A percentile compares a stretch with the other conserved stretches of the same genome.
Evolutionary conservation across 2,113 vertebrate species (phyloP).

Genomic region (Ctenomys sociabilis): DNA sequence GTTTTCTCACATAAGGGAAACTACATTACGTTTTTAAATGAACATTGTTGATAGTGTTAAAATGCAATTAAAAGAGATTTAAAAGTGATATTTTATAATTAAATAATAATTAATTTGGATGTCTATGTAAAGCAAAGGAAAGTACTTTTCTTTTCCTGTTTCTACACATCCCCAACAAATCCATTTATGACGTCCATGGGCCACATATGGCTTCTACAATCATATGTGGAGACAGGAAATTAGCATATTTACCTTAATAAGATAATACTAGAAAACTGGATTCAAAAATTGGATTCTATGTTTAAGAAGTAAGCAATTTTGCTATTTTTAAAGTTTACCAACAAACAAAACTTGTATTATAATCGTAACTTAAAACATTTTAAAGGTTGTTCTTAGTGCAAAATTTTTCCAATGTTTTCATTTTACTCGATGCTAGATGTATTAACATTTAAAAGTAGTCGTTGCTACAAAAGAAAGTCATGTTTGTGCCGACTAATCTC

Average conservation of each 20-base stretch:
- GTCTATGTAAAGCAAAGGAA: neutral
- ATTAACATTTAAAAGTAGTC: neutral
- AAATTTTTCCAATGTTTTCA: neutral
- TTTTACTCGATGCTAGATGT: neutral
- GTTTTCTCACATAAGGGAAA: neutral
- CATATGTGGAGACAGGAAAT: neutral
- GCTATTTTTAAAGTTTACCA: conserved; percentile 14
- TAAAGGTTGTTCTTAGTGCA: neutral
- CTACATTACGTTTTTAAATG: neutral
- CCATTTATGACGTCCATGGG: neutral
- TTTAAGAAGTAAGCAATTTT: conserved; percentile 21
- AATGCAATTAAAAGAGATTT: conserved; percentile 12
- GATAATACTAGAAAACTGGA: neutral
- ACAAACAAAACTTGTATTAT: neutral
- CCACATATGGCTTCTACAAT: neutral
- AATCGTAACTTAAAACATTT: neutral
- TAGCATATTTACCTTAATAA: neutral
- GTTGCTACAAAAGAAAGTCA: neutral
- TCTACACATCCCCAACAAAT: neutral
- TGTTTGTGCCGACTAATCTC: neutral
- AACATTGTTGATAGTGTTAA: neutral
- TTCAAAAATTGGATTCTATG: neutral
- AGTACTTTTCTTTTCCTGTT: neutral
- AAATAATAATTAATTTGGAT: neutral
- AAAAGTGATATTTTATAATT: neutral